Evolutionary conservation across 2,113 vertebrate genomes (phyloP).

Genomic region (Saccopteryx bilineata): DNA sequence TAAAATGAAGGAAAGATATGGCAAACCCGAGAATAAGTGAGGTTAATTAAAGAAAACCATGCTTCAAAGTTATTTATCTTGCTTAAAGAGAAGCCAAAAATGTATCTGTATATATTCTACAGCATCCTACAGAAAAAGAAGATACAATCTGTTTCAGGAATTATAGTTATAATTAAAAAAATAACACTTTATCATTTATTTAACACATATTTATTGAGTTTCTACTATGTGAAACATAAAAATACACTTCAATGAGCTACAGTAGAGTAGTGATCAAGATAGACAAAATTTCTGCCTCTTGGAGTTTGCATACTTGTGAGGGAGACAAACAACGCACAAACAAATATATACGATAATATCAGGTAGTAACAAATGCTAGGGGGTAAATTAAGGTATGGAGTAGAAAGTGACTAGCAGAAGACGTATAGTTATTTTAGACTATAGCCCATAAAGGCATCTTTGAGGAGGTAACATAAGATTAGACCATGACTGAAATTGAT

Average conservation of each 20-base stretch:
- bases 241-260: neutral
- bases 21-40: neutral
- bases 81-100: conserved; percentile 50
- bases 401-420: neutral
- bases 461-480: neutral
- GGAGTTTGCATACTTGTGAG: neutral
- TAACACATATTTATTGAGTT: conserved; percentile 55
- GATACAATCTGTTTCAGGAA: conserved; percentile 63
- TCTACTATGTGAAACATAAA: neutral
- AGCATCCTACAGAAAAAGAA: conserved; percentile 53
- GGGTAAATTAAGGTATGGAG: neutral
- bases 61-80: conserved; percentile 39
- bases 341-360: neutral
- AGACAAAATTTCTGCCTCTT: neutral
- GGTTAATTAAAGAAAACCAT: conserved; percentile 37
- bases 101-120: conserved; percentile 61
- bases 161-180: conserved; percentile 60
- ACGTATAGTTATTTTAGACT: neutral
- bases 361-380: neutral
- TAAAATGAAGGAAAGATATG: conserved; percentile 34
- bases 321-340: neutral
- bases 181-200: conserved; percentile 50
- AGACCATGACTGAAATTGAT: neutral
- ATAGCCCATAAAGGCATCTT: neutral
- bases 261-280: neutral